Percentiles rank a stretch among this genome's conserved stretches.
These are phyloP conservation scores for Trichoplusia ni DNA, from an alignment of 1,140 invertebrate genomes.

Conservation along the genomic window DNA sequence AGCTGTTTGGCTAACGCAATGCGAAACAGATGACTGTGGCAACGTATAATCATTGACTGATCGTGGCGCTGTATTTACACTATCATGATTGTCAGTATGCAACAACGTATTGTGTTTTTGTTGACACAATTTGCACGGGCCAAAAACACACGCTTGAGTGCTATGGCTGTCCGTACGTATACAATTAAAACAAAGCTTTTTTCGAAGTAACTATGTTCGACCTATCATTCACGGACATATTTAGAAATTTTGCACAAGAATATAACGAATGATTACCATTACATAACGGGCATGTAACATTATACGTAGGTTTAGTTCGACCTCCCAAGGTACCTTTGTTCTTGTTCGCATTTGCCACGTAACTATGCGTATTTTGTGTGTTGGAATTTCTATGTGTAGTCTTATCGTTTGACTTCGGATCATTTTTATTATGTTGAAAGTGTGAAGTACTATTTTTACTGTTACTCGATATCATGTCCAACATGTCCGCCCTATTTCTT, in stretches of 20 bases:
- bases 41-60: too few relatives aligned
- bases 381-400: background rate
- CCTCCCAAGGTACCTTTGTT: too few relatives aligned
- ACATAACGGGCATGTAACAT: too few relatives aligned
- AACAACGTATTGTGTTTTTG: background rate
- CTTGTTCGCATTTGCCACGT: slow-evolving; percentile 27
- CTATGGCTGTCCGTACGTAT: slow-evolving; percentile 3
- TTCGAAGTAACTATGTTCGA: slow-evolving; percentile 28
- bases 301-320: too few relatives aligned
- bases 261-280: slow-evolving; percentile 39
- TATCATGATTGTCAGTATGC: background rate
- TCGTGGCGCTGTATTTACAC: background rate
- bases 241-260: slow-evolving; percentile 36
- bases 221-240: slow-evolving; percentile 9
- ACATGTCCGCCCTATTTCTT: slow-evolving; percentile 36
- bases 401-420: too few relatives aligned
- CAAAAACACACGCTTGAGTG: background rate
- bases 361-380: slow-evolving; percentile 18
- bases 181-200: slow-evolving; percentile 41
- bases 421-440: too few relatives aligned
- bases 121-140: background rate
- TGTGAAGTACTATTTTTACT: too few relatives aligned
- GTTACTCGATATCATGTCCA: slow-evolving; percentile 29
- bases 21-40: background rate
- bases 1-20: background rate